phyloP scores from a whole-genome alignment of 2,797 vertebrate genomes.

The Poeciliopsis presidionis region DNA sequence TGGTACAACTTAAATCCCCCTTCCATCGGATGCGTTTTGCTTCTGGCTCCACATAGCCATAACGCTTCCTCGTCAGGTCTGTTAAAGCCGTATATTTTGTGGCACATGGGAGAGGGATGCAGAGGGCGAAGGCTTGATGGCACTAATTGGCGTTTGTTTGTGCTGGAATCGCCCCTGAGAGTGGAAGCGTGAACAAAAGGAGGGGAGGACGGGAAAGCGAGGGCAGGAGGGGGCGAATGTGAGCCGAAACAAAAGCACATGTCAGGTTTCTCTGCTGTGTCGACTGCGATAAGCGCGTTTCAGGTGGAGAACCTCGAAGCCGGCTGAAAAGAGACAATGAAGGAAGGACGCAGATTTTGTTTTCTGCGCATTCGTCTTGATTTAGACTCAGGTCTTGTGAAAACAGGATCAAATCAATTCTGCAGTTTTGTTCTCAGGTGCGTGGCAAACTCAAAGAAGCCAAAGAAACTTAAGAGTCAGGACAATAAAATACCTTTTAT shows the following conservation, averaged over 20 bases:
- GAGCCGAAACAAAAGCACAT: slow-evolving; percentile 69
- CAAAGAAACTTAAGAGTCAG: background rate
- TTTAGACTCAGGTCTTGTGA: background rate
- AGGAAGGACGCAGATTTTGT: slow-evolving; percentile 20
- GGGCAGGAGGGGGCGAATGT: slow-evolving; percentile 41
- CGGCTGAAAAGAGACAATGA: slow-evolving; percentile 17
- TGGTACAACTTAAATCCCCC: slow-evolving; percentile 41
- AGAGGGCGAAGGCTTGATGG: slow-evolving; percentile 35
- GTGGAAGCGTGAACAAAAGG: slow-evolving; percentile 40
- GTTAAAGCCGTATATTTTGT: slow-evolving; percentile 32
- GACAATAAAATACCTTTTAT: background rate
- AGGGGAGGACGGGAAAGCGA: background rate
- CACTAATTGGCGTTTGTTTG: slow-evolving; percentile 62
- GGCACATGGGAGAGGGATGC: slow-evolving; percentile 32
- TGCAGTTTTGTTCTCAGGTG: background rate
- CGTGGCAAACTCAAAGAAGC: background rate
- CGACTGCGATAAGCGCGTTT: slow-evolving; percentile 67
- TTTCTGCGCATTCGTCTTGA: background rate
- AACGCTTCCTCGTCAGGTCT: slow-evolving; percentile 26
- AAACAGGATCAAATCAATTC: background rate
- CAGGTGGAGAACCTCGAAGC: slow-evolving; percentile 41
- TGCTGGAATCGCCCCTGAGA: slow-evolving; percentile 39
- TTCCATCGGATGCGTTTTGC: slow-evolving; percentile 34
- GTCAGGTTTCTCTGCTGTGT: slow-evolving; percentile 66
- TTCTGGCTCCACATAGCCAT: slow-evolving; percentile 20